A percentile compares a stretch with the other conserved stretches of the same genome.
Conservation (phyloP, 2,797 vertebrate species). For the Pelochelys cantorii region DNA sequence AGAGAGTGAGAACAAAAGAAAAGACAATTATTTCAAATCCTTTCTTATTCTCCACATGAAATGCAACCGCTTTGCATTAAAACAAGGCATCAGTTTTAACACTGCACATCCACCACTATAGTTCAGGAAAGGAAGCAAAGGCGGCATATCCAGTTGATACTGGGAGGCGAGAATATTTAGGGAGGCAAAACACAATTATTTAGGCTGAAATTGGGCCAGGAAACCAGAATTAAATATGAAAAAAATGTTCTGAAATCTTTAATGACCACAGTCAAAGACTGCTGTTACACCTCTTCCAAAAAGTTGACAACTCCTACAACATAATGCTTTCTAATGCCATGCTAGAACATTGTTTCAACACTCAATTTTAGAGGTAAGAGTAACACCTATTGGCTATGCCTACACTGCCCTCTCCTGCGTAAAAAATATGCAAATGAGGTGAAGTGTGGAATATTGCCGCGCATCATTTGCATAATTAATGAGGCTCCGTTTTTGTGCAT, state of each 20-base stretch:
- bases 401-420: too few species aligned
- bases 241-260: not conserved
- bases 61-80: not conserved
- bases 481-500: too few species aligned
- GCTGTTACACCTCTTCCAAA: slow-evolving; percentile 32
- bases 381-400: not conserved
- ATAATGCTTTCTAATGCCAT: not conserved
- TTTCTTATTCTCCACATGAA: not conserved
- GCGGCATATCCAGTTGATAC: not conserved
- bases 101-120: not conserved
- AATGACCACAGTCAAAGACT: not conserved
- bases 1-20: not conserved
- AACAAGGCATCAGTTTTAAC: not conserved
- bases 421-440: too few species aligned
- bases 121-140: slow-evolving; percentile 20
- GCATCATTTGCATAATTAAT: too few species aligned
- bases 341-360: not conserved
- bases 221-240: not conserved
- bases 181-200: not conserved
- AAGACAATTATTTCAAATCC: not conserved
- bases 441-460: too few species aligned
- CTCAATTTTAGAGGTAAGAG: not conserved
- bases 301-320: not conserved
- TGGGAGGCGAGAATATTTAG: not conserved
- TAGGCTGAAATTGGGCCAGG: not conserved